Percentiles rank a stretch among this genome's conserved stretches.
These are phyloP conservation scores for Alitta virens DNA, from an alignment of 2,888 invertebrate genomes.

Conservation along the genomic window DNA sequence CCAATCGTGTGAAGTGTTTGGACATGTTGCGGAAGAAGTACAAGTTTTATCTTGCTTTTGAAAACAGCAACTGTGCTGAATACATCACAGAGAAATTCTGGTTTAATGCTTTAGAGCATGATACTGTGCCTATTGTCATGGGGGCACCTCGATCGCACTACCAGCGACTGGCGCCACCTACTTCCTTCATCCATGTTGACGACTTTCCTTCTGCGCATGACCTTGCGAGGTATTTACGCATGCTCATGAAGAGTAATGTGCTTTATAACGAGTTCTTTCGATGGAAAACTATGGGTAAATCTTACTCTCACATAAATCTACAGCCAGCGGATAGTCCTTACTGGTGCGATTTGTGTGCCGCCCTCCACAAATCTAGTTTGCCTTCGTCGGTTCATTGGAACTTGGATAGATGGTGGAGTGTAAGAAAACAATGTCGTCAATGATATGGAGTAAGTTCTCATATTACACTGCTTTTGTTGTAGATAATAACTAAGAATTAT, in stretches of 20 bases:
- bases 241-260: slow-evolving; percentile 81
- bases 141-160: slow-evolving; percentile 12
- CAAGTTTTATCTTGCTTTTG: slow-evolving; percentile 16
- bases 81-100: slow-evolving; percentile 19
- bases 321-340: slow-evolving; percentile 68
- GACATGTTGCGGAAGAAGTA: slow-evolving; percentile 13
- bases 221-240: slow-evolving; percentile 80
- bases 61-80: slow-evolving; percentile 15
- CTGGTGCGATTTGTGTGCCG: slow-evolving; percentile 83
- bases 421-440: slow-evolving; percentile 6
- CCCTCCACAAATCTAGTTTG: slow-evolving; percentile 27
- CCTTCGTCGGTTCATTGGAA: slow-evolving; percentile 1
- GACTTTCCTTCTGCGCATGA: slow-evolving; percentile 86
- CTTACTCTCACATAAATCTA: slow-evolving; percentile 8
- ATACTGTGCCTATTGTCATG: slow-evolving; percentile 15
- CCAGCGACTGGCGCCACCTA: slow-evolving; percentile 7
- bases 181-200: slow-evolving; percentile 90
- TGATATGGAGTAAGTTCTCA: background rate
- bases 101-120: slow-evolving; percentile 15
- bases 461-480: too few species aligned
- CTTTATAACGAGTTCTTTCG: slow-evolving; percentile 92
- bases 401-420: slow-evolving; percentile 16
- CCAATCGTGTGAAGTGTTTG: slow-evolving; percentile 2
- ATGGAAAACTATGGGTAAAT: slow-evolving; percentile 90
- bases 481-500: too few species aligned